These are phyloP conservation scores for Brachionus manjavacas DNA, from an alignment of 1,140 invertebrate genomes.

Conservation along the genomic window DNA sequence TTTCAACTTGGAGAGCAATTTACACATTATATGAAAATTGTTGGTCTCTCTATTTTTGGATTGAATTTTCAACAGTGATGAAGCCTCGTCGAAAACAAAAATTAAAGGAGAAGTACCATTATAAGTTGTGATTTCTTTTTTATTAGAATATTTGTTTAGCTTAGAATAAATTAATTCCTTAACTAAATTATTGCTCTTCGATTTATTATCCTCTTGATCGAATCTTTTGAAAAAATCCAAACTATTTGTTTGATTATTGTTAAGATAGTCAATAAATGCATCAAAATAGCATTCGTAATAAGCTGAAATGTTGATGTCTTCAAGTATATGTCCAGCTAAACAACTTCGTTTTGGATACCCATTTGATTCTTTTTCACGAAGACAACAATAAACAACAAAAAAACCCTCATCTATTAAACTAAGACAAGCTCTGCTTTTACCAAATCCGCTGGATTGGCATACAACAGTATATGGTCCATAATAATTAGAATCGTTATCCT, in stretches of 20 bases:
- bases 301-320: neutral
- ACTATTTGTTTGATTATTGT: neutral
- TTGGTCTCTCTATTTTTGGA: neutral
- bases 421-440: neutral
- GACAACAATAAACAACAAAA: constrained; percentile 22
- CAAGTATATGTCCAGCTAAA: neutral
- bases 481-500: neutral
- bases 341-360: constrained; percentile 8
- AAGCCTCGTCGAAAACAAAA: neutral
- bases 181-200: neutral
- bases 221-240: neutral
- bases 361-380: neutral
- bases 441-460: constrained; percentile 7
- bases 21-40: neutral
- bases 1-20: neutral
- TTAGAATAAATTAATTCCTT: neutral
- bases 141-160: neutral
- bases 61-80: neutral
- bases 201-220: neutral
- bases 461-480: neutral
- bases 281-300: neutral
- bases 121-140: neutral
- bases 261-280: neutral
- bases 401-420: neutral
- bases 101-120: neutral